Base-by-base conservation (phyloP, 2,888 invertebrate species). In the Tetheella fluctuosa region DNA sequence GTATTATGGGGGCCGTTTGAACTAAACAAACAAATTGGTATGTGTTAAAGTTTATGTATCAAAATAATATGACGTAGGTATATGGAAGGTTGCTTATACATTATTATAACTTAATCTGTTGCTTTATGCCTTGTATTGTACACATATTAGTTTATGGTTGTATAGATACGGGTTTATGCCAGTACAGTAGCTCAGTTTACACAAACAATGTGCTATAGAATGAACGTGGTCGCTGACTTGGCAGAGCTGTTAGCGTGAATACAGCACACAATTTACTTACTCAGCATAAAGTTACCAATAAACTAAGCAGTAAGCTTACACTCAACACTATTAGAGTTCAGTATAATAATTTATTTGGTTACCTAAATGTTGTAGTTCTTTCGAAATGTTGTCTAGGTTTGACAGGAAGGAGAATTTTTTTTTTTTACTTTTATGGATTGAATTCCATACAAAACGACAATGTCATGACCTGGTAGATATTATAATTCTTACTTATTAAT, bases 171-270 rank as follows among this genome's bases (percentile, higher is more conserved):
- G n/a, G 42, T 42, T 42, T 17, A 30, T 28, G 28, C 28, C 28
- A 28, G 28, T 30, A 30, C 15, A 6, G 42, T 42, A 48, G 48
- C 20, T 48, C 20, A 48, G 17, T 48, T 17, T 10, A 20, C 17
- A 42, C 42, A 42, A 48, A 48, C 48, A 48, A 20, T 20, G 48
- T 48, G 8, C 17, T 48, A 48, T 48, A 48, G 48, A 48, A 48
- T 48, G 59, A 42, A 52, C 54, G 63, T 52, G 58, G 64, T 64
- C 63, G 64, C 60, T 69, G 71, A 73, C 60, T 71, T 64, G 61
- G 54, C 53, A 54, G 17, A 37, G 54, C 65, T 70, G 64, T 69
- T 70, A 67, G 59, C 63, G 54, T 39, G 64, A 64, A 68, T 61
- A 15, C 55, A 39, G 61, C 61, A 62, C 57, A 57, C 54, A 62